Evolutionary conservation across 2,113 vertebrate species (phyloP).

Genomic region (Plotosus lineatus): DNA sequence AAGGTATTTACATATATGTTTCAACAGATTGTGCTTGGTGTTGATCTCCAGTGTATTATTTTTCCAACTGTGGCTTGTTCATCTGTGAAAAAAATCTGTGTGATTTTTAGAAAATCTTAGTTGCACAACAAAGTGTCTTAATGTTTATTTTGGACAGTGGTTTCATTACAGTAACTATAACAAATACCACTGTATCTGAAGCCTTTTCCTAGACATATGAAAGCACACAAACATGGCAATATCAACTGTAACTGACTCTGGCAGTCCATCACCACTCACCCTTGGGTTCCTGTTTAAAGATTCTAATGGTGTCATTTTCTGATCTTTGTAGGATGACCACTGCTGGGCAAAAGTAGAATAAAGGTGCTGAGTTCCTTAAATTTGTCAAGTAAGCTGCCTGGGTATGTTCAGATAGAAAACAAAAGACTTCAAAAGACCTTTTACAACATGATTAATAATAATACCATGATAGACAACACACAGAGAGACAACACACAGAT

Average conservation of each 20-base stretch:
- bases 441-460: not conserved
- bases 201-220: not conserved
- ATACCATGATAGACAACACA: too few relatives aligned
- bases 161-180: not conserved
- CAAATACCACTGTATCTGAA: not conserved
- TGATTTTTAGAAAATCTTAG: not conserved
- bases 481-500: too few relatives aligned
- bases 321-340: constrained; percentile 7
- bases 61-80: not conserved
- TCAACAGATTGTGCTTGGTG: too few relatives aligned
- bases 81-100: not conserved
- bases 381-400: constrained; percentile 5
- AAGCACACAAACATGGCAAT: not conserved
- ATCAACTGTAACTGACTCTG: not conserved
- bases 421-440: not conserved
- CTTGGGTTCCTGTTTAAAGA: not conserved
- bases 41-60: not conserved
- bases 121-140: not conserved
- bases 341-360: not conserved
- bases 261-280: not conserved
- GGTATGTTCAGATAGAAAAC: constrained; percentile 5
- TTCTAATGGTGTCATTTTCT: constrained; percentile 4
- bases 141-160: not conserved
- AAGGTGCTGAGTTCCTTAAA: constrained; percentile 5
- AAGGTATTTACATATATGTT: too few relatives aligned